Base-by-base conservation (phyloP, 2,888 invertebrate species). In the Trachelus iudaicus region DNA sequence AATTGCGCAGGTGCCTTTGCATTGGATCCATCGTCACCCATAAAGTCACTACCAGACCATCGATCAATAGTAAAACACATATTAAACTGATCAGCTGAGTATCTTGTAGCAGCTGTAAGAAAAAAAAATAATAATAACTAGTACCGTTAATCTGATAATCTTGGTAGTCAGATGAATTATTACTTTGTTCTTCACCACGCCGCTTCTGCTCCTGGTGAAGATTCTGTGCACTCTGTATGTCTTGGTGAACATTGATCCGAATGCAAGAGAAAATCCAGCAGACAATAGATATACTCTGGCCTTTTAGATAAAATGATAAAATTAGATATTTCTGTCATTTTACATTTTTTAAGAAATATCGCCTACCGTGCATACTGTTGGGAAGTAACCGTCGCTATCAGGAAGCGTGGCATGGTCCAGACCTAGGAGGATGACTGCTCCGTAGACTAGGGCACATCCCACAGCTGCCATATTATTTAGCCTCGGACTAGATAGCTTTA, bases 221-320 rank as follows among this genome's bases (percentile, higher is more conserved):
- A 98, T 97, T 87, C 97, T 94, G 92, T 98, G 97, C 23, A 98
- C 97, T 76, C 98, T 92, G 92, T 98, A 98, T 0, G 98, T 98
- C 92, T 98, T 98, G 4, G 97, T 97, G 90, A 98, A 98, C 96
- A 98, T 98, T 33, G 98, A 97, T 68, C 98, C 98, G 89, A 98
- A 98, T 1, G 98, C 96, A 84, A 98, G 91, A 0, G 98, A 97
- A 91, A 98, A 98, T 37, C 98, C 98, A 74, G 97, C 96, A 3
- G 97, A 97, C 75, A 98, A 93, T 76, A 98, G 93, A 92, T 97
- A 98, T 31, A 97, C 97, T 87, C 97, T 94, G 75, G 96, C 95
- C 98, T 98, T 15, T 40, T 40, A 40, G 6, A 15, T 40, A 40
- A 40, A 40, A 40, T 40, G 40, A 40, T 40, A 15, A 40, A 40